A percentile compares a stretch with the other conserved stretches of the same genome.
Conservation (phyloP, 2,888 invertebrate species). For the Hedya salicella region DNA sequence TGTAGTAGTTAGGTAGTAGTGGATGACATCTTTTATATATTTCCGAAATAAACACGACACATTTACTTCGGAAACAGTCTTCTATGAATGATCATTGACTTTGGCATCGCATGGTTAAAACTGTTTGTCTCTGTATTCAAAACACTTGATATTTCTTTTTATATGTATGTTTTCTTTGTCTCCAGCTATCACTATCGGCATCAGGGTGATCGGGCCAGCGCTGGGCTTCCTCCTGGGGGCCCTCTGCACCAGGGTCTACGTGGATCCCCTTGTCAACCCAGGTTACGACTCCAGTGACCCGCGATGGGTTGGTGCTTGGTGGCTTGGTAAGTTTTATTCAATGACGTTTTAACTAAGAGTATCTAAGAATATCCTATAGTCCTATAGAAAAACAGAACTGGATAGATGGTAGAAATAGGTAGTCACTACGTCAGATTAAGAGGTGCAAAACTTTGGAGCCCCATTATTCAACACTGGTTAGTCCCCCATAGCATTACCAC, state of each 20-base stretch:
- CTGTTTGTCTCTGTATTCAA: not conserved
- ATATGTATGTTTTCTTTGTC: constrained; percentile 52
- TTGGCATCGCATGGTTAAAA: no score
- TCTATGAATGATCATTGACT: no score
- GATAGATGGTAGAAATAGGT: no score
- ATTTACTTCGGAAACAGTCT: not conserved
- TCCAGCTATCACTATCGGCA: constrained; percentile 95
- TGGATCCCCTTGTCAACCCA: constrained; percentile 90
- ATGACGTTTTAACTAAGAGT: not conserved
- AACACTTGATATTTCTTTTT: constrained; percentile 21
- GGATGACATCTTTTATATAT: not conserved
- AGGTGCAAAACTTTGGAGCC: no score
- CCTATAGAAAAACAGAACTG: no score
- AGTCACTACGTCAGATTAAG: no score
- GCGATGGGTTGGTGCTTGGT: constrained; percentile 98
- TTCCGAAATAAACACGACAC: not conserved
- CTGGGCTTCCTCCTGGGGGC: constrained; percentile 96
- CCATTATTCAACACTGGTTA: no score
- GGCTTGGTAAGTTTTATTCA: constrained; percentile 89
- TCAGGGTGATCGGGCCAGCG: constrained; percentile 95
- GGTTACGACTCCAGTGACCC: constrained; percentile 92
- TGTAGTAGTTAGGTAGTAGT: no score
- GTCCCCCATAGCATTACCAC: no score
- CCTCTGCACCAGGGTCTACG: constrained; percentile 94
- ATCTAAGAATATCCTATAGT: no score